Conservation (phyloP, 2,797 vertebrate genomes). For the Pipistrellus kuhlii region DNA sequence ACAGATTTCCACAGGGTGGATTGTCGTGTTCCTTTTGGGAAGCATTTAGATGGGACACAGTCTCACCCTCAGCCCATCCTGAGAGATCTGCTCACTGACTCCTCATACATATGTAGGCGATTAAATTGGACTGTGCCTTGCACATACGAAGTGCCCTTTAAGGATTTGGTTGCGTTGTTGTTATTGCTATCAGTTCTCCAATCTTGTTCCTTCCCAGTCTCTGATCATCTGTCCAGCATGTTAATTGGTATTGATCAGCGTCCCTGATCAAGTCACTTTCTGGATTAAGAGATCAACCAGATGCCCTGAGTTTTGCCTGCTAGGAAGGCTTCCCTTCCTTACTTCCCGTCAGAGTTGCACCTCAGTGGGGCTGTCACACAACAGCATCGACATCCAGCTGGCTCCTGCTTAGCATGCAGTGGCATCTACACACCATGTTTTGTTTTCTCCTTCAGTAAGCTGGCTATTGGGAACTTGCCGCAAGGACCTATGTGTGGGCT, state of each 20-base stretch:
- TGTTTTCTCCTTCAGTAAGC: neutral
- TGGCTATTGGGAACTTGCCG: neutral
- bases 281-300: neutral
- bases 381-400: neutral
- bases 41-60: constrained; percentile 27
- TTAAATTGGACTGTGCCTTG: constrained; percentile 9
- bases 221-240: neutral
- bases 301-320: neutral
- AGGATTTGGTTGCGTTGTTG: neutral
- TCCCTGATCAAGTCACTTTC: neutral
- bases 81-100: constrained; percentile 28
- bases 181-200: neutral
- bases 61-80: neutral
- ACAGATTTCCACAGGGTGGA: neutral
- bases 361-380: neutral
- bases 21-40: neutral
- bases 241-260: constrained; percentile 9
- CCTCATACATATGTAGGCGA: neutral
- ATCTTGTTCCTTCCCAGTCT: constrained; percentile 4
- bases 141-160: neutral
- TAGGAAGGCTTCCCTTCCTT: neutral
- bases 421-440: neutral
- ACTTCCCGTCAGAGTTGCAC: neutral
- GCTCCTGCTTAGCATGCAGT: neutral
- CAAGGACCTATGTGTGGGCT: neutral